Evolutionary conservation across 1,140 invertebrate genomes (phyloP), one percentile per base, ranked within the genome.

Genomic region (Mycetomoellerius zeteki): DNA sequence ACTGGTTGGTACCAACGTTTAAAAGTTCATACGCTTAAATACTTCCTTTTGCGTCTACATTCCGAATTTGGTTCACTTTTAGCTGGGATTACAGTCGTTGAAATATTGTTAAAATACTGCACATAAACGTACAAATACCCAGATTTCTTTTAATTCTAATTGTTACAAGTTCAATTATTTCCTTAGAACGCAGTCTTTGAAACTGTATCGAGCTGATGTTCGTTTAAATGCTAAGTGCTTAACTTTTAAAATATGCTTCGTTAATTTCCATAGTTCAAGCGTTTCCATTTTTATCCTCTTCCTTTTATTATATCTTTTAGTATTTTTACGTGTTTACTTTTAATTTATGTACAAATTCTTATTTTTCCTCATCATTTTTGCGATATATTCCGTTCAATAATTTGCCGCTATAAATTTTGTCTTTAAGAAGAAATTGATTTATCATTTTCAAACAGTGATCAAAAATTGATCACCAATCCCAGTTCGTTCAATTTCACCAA

Each of bases 1-100:
- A 81, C 91, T 85, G 94, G 94, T 94, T 90, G 80, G 91, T 92
- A 84, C 16, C 47, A 47, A 82, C 30, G 56, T 47, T 37, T 58
- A 75, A 75, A 75, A 75, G 54, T 62, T 43, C 24, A 27, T 24
- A 47, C 67, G 19, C 19, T 75, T 27, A 82, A 21, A 3, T 10
- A 14, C 21, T 50, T 60, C 16, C 37, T 37, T 16, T 43, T 16
- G 10, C 24, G 24, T 75, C 52, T 5, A 14, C 47, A 8, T 50
- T 3, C 50, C 30, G 33, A 43, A 50, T 47, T 78, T 19, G 58
- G 16, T 72, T 52, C 47, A 12, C n/a, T 56, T 14, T 37, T 21
- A 50, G 12, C 47, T 27, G 71, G 24, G 24, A 47, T 78, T 65
- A 47, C 19, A 24, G 1, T 64, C 21, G 37, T 62, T 76, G 62